These are phyloP conservation scores for Nylanderia fulva DNA, from an alignment of 1,140 invertebrate species.

Conservation along the genomic window DNA sequence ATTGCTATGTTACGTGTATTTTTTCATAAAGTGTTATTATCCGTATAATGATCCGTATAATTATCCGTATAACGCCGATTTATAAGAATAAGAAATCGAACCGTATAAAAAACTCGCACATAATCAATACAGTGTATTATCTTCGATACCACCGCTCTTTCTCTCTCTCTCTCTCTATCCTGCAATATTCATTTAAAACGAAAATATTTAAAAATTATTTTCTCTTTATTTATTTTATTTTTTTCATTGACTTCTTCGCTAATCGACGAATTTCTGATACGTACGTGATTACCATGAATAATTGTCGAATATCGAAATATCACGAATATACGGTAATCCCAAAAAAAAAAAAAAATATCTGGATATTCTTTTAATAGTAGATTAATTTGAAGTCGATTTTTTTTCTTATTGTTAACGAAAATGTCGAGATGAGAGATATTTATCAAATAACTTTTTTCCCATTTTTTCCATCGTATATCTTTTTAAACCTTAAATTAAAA, in stretches of 20 bases:
- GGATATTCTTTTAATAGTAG: too few species aligned
- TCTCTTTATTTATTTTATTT: neutral
- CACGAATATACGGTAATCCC: too few species aligned
- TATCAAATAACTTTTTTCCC: too few species aligned
- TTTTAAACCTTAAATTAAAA: too few species aligned
- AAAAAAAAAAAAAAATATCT: too few species aligned
- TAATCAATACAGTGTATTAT: neutral
- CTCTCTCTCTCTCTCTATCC: too few species aligned
- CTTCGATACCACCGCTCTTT: neutral
- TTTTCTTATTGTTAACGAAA: too few species aligned
- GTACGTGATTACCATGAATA: neutral
- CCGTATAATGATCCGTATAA: too few species aligned
- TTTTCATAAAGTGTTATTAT: neutral
- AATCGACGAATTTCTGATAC: neutral
- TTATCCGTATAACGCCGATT: conserved; percentile 12
- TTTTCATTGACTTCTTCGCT: neutral
- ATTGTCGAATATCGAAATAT: neutral
- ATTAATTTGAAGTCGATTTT: too few species aligned
- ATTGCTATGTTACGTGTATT: neutral
- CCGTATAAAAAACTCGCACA: neutral
- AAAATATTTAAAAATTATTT: neutral
- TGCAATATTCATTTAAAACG: neutral
- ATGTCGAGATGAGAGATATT: too few species aligned
- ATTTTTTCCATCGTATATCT: too few species aligned
- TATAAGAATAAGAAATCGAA: neutral